Conservation (phyloP, 2,888 invertebrate species). For the Pharmacophagus antenor region DNA sequence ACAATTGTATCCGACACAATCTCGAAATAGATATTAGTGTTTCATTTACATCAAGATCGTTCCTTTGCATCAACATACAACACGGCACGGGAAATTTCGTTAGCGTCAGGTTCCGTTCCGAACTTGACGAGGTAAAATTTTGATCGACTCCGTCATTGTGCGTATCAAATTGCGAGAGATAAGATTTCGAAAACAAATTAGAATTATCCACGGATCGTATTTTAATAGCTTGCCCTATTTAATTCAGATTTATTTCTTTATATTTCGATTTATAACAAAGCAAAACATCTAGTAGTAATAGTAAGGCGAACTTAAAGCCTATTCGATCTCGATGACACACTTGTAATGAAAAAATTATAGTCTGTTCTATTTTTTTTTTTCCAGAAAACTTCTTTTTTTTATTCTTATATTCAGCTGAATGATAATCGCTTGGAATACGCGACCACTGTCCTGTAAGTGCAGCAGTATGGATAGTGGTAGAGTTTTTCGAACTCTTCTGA, state of each 20-base stretch:
- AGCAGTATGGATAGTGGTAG: no score
- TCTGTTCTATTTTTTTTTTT: no score
- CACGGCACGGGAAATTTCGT: not conserved
- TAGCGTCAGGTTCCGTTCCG: conserved; percentile 3
- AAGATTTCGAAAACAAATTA: conserved; percentile 19
- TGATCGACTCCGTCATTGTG: conserved; percentile 5
- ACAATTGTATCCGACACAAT: not conserved
- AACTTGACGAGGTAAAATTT: conserved; percentile 15
- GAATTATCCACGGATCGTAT: conserved; percentile 13
- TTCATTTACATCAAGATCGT: not conserved
- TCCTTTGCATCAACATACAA: not conserved
- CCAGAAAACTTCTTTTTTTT: no score
- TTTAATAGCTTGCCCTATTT: conserved; percentile 7
- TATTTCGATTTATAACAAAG: no score
- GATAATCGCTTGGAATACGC: no score
- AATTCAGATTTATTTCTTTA: not conserved
- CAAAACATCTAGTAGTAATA: no score
- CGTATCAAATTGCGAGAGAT: conserved; percentile 18
- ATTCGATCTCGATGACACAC: no score
- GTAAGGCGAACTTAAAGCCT: no score
- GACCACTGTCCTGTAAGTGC: no score
- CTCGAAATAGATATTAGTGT: not conserved
- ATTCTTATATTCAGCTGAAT: no score
- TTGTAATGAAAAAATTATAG: no score
- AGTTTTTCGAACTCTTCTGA: no score